Conservation (phyloP, 2,888 invertebrate genomes). For the Euzetes globulus region DNA sequence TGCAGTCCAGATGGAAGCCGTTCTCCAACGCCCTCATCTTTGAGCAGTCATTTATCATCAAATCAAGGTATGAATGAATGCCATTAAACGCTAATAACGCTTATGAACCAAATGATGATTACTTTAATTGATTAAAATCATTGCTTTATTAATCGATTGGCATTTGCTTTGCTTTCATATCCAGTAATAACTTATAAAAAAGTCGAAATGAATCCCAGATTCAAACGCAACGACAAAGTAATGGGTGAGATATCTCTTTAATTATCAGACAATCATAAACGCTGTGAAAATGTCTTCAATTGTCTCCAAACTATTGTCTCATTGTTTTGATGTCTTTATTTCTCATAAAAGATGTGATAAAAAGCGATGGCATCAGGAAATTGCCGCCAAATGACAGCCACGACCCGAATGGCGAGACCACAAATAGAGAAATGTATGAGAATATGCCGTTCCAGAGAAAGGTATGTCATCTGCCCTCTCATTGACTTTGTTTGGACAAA, state of each 20-base stretch:
- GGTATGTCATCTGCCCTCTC: slow-evolving; percentile 31
- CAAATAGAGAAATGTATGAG: slow-evolving; percentile 41
- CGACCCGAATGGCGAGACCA: slow-evolving; percentile 33
- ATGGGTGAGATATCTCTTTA: slow-evolving; percentile 26
- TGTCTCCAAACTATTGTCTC: not conserved
- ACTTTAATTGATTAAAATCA: not conserved
- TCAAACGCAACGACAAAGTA: slow-evolving; percentile 33
- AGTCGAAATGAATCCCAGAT: slow-evolving; percentile 26
- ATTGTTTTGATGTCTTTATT: not conserved
- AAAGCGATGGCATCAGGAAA: not conserved
- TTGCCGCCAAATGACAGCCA: slow-evolving; percentile 36
- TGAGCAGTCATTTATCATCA: slow-evolving; percentile 36
- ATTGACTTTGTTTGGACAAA: not conserved
- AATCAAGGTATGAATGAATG: slow-evolving; percentile 35
- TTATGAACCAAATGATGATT: not conserved
- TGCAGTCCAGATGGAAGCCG: slow-evolving; percentile 35
- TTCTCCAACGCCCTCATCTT: slow-evolving; percentile 36
- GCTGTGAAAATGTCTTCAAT: not conserved
- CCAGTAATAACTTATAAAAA: slow-evolving; percentile 32
- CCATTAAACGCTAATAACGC: not conserved
- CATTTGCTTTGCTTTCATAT: not conserved
- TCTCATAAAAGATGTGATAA: not conserved
- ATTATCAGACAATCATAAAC: not conserved
- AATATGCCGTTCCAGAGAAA: slow-evolving; percentile 42
- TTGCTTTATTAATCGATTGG: slow-evolving; percentile 3